Base-by-base conservation (phyloP, 1,140 invertebrate species). In the Leptopilina boulardi region DNA sequence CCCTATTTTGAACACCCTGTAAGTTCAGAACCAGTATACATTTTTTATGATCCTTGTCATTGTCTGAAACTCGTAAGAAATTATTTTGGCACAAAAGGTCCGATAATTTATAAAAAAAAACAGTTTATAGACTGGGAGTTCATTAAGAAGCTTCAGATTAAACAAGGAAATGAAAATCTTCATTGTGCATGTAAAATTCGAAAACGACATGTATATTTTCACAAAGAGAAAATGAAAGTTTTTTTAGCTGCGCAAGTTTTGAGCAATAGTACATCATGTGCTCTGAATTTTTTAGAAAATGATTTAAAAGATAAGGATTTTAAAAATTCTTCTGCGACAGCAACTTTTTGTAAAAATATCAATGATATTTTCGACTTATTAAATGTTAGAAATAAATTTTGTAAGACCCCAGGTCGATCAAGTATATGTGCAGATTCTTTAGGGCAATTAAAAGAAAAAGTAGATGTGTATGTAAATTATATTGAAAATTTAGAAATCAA, bases 201-300 rank as follows among this genome's bases (percentile, higher is more conserved):
- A 23, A 41, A 71, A 13, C 56, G 77, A 30, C 77, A 81, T 44
- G 42, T 81, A 5, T 34, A 79, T 74, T 80, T 75, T 70, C 9
- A 56, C 13, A 80, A 81, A 2, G 77, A 83, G 41, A 80, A 80
- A 34, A 80, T 83, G 79, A 81, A 83, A 66, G 81, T 83, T 1
- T 79, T 70, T 26, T 71, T 83, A 41, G 81, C 81, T 30, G 77
- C 44, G 4, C 79, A 83, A 77, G 76, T 78, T 51, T 11, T 72
- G 3, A 71, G 44, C 19, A 18, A 18, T 54, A 71, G 44, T 30
- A 18, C n/a, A 26, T 13, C 47, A n/a, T 51, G 6, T 6, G 59
- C 42, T 9, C 30, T 76, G 42, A 47, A 51, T 23, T 73, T 19
- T 73, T 73, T 51, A 47, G 19, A 26, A 44, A 2, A 42, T 3